A percentile compares a stretch with the other conserved stretches of the same genome.
phyloP scores from a whole-genome alignment of 2,888 invertebrate species.

The Buathra laborator region DNA sequence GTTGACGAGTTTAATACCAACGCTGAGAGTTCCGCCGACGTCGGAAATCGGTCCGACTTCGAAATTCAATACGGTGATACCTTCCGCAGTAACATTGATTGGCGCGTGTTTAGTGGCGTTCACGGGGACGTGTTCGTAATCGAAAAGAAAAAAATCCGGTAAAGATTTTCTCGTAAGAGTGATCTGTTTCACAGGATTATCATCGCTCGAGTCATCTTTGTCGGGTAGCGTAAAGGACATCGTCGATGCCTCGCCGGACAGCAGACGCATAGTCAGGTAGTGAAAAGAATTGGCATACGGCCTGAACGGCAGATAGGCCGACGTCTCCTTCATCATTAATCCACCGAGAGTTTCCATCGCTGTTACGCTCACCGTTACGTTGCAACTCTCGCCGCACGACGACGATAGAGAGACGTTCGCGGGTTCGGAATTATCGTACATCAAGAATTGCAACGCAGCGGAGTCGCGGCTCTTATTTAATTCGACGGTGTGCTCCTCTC shows the following conservation, averaged over 20 bases:
- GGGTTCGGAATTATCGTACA: slow-evolving; percentile 74
- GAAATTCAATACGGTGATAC: slow-evolving; percentile 90
- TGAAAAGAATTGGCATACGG: slow-evolving; percentile 78
- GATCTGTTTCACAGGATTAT: slow-evolving; percentile 81
- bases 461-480: slow-evolving; percentile 75
- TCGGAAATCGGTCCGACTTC: slow-evolving; percentile 90
- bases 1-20: slow-evolving; percentile 90
- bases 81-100: slow-evolving; percentile 89
- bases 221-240: slow-evolving; percentile 70
- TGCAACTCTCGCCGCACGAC: slow-evolving; percentile 79
- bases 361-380: slow-evolving; percentile 76
- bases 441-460: slow-evolving; percentile 77
- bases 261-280: slow-evolving; percentile 77
- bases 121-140: slow-evolving; percentile 90
- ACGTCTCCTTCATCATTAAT: slow-evolving; percentile 73
- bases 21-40: slow-evolving; percentile 92
- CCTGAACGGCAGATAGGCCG: slow-evolving; percentile 74
- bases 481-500: slow-evolving; percentile 55
- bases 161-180: slow-evolving; percentile 88
- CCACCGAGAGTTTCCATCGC: slow-evolving; percentile 73
- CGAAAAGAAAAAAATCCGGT: slow-evolving; percentile 91
- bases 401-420: slow-evolving; percentile 75
- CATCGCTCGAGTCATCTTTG: slow-evolving; percentile 66
- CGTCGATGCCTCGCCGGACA: slow-evolving; percentile 75
- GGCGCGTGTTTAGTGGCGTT: slow-evolving; percentile 88